Percentiles rank a stretch among this genome's conserved stretches.
phyloP scores from a whole-genome alignment of 2,797 vertebrate genomes.

The Onychomys torridus region DNA sequence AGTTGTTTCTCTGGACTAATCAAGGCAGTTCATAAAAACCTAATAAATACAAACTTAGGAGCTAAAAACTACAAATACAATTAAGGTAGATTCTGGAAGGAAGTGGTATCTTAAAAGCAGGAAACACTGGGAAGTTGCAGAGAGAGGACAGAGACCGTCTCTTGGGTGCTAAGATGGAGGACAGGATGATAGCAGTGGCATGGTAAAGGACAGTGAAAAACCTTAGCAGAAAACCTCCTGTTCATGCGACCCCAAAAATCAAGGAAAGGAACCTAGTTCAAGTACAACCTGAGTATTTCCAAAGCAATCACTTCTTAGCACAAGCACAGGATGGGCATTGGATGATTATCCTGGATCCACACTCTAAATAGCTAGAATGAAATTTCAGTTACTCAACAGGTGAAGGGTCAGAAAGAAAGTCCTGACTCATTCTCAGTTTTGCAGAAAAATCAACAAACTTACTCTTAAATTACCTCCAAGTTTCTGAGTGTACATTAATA shows the following conservation, averaged over 20 bases:
- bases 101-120: not conserved
- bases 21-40: not conserved
- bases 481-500: not conserved
- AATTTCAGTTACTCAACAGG: not conserved
- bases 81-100: not conserved
- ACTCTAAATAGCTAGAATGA: not conserved
- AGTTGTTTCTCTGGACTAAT: not conserved
- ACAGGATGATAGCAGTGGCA: accelerated
- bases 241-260: not conserved
- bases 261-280: not conserved
- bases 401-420: not conserved
- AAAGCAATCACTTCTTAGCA: not conserved
- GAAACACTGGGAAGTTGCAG: not conserved
- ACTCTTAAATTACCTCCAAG: not conserved
- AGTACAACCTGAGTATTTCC: not conserved
- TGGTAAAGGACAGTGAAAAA: not conserved
- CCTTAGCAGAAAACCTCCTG: not conserved
- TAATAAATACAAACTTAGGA: not conserved
- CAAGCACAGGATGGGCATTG: not conserved
- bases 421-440: not conserved
- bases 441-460: not conserved
- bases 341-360: not conserved
- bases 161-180: not conserved
- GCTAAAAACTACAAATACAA: not conserved
- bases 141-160: not conserved